Base-by-base conservation (phyloP, 1,140 invertebrate genomes). In the Papilio dardanus region DNA sequence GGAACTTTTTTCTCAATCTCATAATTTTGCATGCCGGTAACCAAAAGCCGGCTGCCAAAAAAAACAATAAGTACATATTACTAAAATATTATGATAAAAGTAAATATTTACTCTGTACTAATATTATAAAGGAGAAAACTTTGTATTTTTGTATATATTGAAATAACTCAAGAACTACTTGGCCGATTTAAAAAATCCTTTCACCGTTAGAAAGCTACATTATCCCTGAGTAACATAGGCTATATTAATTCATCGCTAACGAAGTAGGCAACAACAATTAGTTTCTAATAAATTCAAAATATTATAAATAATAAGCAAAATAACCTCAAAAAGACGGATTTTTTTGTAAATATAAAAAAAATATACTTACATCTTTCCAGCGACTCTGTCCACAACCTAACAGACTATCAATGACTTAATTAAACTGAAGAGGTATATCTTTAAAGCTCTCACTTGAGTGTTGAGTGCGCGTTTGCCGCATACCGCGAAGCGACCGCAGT, bases 401-500 rank as follows among this genome's bases (percentile, higher is more conserved):
- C 24, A 7, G 67, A 68, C 77, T 77, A 77, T 71, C 31, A 37
- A 68, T 68, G 33, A 68, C 35, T 68, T 68, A 74, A 46, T 54
- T 74, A 71, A 24, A 74, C 30, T 74, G 35, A 75, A 74, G 62
- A 69, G 35, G 74, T 37, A 79, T 66, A 77, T 71, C 65, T 74
- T 82, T 71, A 71, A 79, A 75, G 65, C 74, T 81, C 81, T 82
- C 78, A 79, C 65, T 76, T 71, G 81, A 82, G 85, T 80, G 86
- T 83, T 82, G 83, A 84, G 68, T 77, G 65, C 77, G 82, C 79
- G 58, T 68, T 80, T 90, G 86, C 83, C 86, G 89, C 90, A 92
- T 87, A 88, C 82, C 83, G 68, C 81, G 76, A 87, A 75, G 69
- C 79, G 81, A 89, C 89, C 87, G 90, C 90, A 92, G 90, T 92